Evolutionary conservation across 1,140 invertebrate genomes (phyloP).

Genomic region (Thalassaphorura encarpata): DNA sequence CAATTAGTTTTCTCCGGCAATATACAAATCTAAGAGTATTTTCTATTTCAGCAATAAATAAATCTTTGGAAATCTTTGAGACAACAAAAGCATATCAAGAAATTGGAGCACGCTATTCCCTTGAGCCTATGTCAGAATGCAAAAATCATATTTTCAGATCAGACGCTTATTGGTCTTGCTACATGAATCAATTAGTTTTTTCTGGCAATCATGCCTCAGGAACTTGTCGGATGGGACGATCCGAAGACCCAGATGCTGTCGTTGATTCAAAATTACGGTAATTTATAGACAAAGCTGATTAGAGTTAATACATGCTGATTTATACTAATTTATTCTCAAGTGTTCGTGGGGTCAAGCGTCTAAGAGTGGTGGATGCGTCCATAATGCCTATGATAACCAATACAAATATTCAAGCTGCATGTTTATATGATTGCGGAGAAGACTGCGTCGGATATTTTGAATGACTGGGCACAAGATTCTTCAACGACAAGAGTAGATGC

Average conservation of each 20-base stretch:
- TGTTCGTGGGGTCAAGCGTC: neutral
- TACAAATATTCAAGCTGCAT: neutral
- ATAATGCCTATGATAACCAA: neutral
- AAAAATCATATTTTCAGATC: slow-evolving; percentile 24
- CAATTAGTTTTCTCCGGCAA: slow-evolving; percentile 38
- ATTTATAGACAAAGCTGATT: neutral
- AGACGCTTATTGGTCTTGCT: slow-evolving; percentile 36
- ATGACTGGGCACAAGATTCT: neutral
- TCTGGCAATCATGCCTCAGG: slow-evolving; percentile 48
- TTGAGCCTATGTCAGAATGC: slow-evolving; percentile 30
- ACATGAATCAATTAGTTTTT: slow-evolving; percentile 29
- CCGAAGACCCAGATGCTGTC: slow-evolving; percentile 38
- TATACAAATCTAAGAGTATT: neutral
- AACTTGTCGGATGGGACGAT: slow-evolving; percentile 51
- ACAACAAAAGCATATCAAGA: slow-evolving; percentile 34
- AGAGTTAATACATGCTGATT: neutral
- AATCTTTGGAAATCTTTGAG: slow-evolving; percentile 31
- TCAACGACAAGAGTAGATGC: neutral
- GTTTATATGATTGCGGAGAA: slow-evolving; percentile 1
- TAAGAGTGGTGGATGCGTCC: neutral
- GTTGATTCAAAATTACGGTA: slow-evolving; percentile 36
- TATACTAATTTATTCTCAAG: neutral
- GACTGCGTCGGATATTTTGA: neutral
- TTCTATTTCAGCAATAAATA: slow-evolving; percentile 1
- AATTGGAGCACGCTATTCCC: slow-evolving; percentile 30